These are phyloP conservation scores for Orthonychiurus folsomi DNA, from an alignment of 2,888 invertebrate species.

Conservation along the genomic window DNA sequence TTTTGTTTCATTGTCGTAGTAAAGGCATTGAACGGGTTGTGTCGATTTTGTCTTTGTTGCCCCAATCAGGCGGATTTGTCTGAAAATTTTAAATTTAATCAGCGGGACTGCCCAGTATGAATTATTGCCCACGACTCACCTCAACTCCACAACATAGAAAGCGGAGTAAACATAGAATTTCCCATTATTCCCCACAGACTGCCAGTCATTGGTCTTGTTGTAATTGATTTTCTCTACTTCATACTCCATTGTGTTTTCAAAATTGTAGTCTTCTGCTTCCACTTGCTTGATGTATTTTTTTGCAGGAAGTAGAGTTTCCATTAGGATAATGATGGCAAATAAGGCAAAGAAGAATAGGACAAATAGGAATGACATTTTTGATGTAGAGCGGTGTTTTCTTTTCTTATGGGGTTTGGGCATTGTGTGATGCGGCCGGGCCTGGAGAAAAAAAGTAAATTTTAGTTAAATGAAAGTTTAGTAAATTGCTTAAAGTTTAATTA, in stretches of 20 bases:
- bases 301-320: slow-evolving; percentile 58
- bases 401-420: too few species aligned
- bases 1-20: slow-evolving; percentile 37
- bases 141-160: slow-evolving; percentile 57
- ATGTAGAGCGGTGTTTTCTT: too few species aligned
- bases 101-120: too few species aligned
- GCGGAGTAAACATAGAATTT: slow-evolving; percentile 89
- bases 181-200: slow-evolving; percentile 43
- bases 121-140: too few species aligned
- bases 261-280: background rate
- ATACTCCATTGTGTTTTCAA: background rate
- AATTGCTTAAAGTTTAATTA: too few species aligned
- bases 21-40: slow-evolving; percentile 38
- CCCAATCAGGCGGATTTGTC: slow-evolving; percentile 64
- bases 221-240: background rate
- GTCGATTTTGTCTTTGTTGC: slow-evolving; percentile 68
- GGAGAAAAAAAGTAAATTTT: too few species aligned
- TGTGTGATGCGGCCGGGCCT: too few species aligned
- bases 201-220: slow-evolving; percentile 41
- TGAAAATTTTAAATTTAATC: slow-evolving; percentile 19
- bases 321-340: slow-evolving; percentile 76
- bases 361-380: slow-evolving; percentile 80
- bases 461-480: too few species aligned
- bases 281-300: background rate
- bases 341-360: slow-evolving; percentile 84